Conservation (phyloP, 2,888 invertebrate genomes). For the Yponomeuta evonymella region DNA sequence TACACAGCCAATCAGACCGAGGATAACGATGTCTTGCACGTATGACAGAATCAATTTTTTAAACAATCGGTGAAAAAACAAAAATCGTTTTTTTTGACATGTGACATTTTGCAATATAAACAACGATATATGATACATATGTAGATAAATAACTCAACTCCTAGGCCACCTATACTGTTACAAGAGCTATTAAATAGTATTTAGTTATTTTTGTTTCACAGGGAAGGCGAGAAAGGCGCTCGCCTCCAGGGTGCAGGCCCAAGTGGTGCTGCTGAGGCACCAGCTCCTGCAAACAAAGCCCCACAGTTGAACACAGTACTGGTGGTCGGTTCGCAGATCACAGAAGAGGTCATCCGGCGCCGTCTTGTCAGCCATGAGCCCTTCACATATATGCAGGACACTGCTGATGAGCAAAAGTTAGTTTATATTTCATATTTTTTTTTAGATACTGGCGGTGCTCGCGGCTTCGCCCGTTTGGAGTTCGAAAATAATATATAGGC, state of each 20-base stretch:
- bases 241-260: conserved; percentile 30
- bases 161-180: too few species aligned
- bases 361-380: conserved; percentile 59
- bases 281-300: conserved; percentile 27
- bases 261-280: conserved; percentile 31
- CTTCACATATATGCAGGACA: conserved; percentile 57
- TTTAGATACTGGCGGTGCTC: background rate
- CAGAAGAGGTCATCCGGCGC: conserved; percentile 61
- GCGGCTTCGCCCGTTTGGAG: background rate
- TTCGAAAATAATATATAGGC: too few species aligned
- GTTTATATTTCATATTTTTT: background rate
- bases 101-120: too few species aligned
- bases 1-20: too few species aligned
- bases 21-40: too few species aligned
- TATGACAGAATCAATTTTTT: too few species aligned
- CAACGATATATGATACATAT: too few species aligned
- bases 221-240: conserved; percentile 48
- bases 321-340: conserved; percentile 52
- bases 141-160: too few species aligned
- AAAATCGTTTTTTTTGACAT: too few species aligned
- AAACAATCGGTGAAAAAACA: too few species aligned
- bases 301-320: conserved; percentile 38
- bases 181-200: too few species aligned
- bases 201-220: conserved; percentile 20
- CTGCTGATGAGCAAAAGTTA: conserved; percentile 62